Conservation (phyloP, 2,888 invertebrate species). For the Ochlodes sylvanus region DNA sequence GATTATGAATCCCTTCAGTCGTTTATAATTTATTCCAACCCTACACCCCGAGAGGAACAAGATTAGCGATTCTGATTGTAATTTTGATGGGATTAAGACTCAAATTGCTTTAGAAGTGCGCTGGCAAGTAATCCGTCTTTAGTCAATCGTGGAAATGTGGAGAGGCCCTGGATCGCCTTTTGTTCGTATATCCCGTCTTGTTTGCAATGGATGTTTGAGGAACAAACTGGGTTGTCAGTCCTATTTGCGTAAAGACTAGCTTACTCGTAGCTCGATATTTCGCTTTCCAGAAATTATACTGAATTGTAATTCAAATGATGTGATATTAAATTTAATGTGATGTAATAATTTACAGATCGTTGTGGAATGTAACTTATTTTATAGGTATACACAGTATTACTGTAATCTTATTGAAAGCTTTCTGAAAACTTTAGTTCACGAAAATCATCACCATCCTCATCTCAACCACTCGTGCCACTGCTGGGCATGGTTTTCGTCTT, state of each 20-base stretch:
- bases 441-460: too few species aligned
- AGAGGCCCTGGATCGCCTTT: conserved; percentile 22
- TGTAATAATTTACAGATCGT: too few species aligned
- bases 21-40: conserved; percentile 14
- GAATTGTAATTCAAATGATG: not conserved
- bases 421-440: too few species aligned
- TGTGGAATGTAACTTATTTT: too few species aligned
- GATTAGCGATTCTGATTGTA: conserved; percentile 37
- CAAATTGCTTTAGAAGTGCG: conserved; percentile 24
- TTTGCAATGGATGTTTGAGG: conserved; percentile 25
- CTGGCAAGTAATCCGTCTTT: conserved; percentile 26
- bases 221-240: conserved; percentile 5
- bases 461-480: too few species aligned
- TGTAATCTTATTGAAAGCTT: too few species aligned
- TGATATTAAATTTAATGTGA: too few species aligned
- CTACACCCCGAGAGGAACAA: conserved; percentile 16
- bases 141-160: conserved; percentile 25
- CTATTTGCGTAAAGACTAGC: not conserved
- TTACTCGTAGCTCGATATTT: not conserved
- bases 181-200: conserved; percentile 12
- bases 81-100: conserved; percentile 34
- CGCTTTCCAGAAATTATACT: not conserved
- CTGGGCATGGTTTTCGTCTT: too few species aligned
- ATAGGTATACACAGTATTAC: too few species aligned
- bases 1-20: conserved; percentile 5